These are phyloP conservation scores for Crossocerus cetratus DNA, from an alignment of 2,888 invertebrate species.

Conservation along the genomic window DNA sequence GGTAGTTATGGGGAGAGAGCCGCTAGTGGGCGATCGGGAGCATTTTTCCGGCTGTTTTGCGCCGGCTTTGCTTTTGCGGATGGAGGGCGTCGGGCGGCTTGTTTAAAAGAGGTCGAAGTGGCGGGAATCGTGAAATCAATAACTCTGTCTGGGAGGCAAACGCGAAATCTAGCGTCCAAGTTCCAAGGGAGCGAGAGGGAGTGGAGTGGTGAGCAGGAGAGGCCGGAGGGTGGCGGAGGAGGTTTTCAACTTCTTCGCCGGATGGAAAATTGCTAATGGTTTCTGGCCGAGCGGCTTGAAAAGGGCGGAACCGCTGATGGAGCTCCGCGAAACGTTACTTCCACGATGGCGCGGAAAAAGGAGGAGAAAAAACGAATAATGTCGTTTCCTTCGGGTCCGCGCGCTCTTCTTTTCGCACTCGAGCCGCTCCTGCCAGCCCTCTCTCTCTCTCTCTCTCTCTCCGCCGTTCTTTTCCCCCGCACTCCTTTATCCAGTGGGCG, in stretches of 20 bases:
- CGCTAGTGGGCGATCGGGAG: too few relatives aligned
- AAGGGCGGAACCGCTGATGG: conserved; percentile 37
- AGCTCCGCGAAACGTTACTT: conserved; percentile 36
- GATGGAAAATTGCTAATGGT: conserved; percentile 47
- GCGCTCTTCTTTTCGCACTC: background rate
- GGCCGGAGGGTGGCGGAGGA: background rate
- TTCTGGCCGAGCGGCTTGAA: conserved; percentile 39
- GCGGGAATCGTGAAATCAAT: conserved; percentile 20
- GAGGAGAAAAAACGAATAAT: conserved; percentile 27
- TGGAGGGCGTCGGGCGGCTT: too few relatives aligned
- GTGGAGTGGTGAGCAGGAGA: background rate
- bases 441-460: too few relatives aligned
- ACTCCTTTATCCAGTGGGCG: conserved; percentile 26
- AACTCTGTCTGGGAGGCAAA: conserved; percentile 10
- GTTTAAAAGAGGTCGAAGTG: conserved; percentile 7
- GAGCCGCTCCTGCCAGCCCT: background rate
- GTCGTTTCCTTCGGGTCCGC: conserved; percentile 38
- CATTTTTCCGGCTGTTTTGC: too few relatives aligned
- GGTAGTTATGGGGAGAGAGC: too few relatives aligned
- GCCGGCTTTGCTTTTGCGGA: too few relatives aligned
- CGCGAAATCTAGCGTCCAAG: conserved; percentile 14
- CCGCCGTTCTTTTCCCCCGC: too few relatives aligned
- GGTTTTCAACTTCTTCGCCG: conserved; percentile 24
- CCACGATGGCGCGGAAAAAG: conserved; percentile 21
- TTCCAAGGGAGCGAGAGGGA: background rate